A percentile compares a stretch with the other conserved stretches of the same genome.
phyloP scores from a whole-genome alignment of 1,140 invertebrate genomes.

The Lepidostoma basale region DNA sequence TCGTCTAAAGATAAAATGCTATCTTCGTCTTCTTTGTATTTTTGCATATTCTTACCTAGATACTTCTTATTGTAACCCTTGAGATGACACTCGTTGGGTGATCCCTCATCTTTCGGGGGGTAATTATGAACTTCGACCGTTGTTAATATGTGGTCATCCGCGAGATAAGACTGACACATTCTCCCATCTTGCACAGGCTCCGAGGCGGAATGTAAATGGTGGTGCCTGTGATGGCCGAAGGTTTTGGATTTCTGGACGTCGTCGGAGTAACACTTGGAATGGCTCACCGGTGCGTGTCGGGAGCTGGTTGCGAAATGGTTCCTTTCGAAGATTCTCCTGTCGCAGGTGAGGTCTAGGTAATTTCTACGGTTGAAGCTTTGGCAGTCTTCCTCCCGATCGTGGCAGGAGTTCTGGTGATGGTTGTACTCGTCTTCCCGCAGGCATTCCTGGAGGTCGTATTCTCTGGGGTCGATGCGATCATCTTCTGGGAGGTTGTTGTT shows the following conservation, averaged over 20 bases:
- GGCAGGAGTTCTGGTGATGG: slow-evolving; percentile 39
- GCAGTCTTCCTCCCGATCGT: slow-evolving; percentile 41
- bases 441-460: slow-evolving; percentile 42
- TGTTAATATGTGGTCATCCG: slow-evolving; percentile 57
- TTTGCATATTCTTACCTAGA: slow-evolving; percentile 50
- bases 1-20: slow-evolving; percentile 59
- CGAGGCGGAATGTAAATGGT: slow-evolving; percentile 55
- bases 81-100: slow-evolving; percentile 49
- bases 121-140: slow-evolving; percentile 61
- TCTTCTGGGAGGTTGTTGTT: slow-evolving; percentile 28
- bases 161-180: slow-evolving; percentile 40
- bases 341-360: slow-evolving; percentile 38
- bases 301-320: slow-evolving; percentile 44
- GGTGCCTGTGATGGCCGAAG: slow-evolving; percentile 48
- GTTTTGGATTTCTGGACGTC: slow-evolving; percentile 43
- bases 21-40: slow-evolving; percentile 53
- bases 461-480: slow-evolving; percentile 31
- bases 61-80: slow-evolving; percentile 42
- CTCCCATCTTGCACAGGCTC: slow-evolving; percentile 51
- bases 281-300: slow-evolving; percentile 31
- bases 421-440: slow-evolving; percentile 30
- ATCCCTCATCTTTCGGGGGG: slow-evolving; percentile 59
- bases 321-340: slow-evolving; percentile 40
- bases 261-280: slow-evolving; percentile 44
- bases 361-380: slow-evolving; percentile 41